phyloP scores from a whole-genome alignment of 1,140 invertebrate genomes.

The Euborellia annulipes region DNA sequence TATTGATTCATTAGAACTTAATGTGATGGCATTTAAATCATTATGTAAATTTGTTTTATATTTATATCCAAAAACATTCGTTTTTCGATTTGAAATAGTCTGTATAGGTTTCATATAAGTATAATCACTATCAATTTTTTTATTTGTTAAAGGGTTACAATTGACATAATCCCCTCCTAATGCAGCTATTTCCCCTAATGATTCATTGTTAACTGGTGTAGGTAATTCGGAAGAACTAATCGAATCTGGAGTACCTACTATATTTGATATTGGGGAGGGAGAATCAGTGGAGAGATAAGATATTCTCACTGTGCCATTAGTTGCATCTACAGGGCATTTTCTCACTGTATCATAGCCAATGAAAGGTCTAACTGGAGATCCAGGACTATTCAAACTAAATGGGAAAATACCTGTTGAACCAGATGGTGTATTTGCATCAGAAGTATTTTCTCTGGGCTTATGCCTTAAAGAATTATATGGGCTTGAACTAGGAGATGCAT shows the following conservation, averaged over 20 bases:
- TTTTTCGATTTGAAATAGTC: neutral
- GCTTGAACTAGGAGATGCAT: conserved; percentile 14
- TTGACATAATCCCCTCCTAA: neutral
- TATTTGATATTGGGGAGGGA: conserved; percentile 4
- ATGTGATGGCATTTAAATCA: too few species aligned
- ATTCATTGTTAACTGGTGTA: conserved; percentile 5
- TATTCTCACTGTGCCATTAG: conserved; percentile 20
- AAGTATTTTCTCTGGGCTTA: too few species aligned
- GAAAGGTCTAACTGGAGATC: conserved; percentile 33
- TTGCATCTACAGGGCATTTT: conserved; percentile 22
- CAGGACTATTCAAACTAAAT: conserved; percentile 39
- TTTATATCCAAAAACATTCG: neutral
- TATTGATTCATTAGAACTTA: too few species aligned
- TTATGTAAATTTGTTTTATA: too few species aligned
- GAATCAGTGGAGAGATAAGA: conserved; percentile 7
- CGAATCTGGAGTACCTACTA: conserved; percentile 11
- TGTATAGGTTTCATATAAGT: neutral
- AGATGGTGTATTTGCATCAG: conserved; percentile 28
- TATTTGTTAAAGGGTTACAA: neutral
- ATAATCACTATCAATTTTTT: neutral
- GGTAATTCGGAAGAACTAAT: conserved; percentile 9
- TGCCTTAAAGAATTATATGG: conserved; percentile 25
- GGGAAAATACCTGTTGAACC: conserved; percentile 37
- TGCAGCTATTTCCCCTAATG: neutral
- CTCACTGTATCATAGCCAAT: conserved; percentile 15